A percentile compares a stretch with the other conserved stretches of the same genome.
These are phyloP conservation scores for Carassius auratus DNA, from an alignment of 2,113 vertebrate species.

Conservation along the genomic window DNA sequence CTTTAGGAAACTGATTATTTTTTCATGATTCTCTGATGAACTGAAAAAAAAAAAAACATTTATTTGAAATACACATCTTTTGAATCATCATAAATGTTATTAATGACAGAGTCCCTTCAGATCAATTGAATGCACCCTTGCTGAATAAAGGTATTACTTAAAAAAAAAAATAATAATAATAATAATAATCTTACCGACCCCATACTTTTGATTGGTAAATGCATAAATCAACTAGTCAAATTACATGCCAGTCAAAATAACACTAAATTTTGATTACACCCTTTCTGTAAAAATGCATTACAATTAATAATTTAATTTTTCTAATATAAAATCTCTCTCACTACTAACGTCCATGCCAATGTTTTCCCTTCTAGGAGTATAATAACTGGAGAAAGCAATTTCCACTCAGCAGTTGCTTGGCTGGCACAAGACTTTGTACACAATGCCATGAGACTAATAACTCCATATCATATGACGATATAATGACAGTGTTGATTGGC, in stretches of 20 bases:
- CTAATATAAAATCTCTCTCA: not conserved
- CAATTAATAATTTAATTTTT: not conserved
- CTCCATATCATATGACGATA: not conserved
- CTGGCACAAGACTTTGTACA: not conserved
- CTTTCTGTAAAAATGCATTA: not conserved
- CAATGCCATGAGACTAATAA: not conserved
- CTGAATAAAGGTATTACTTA: not conserved
- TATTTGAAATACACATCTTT: too few species aligned
- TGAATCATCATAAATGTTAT: not conserved
- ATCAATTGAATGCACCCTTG: not conserved
- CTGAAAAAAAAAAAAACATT: not conserved
- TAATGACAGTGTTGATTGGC: too few species aligned
- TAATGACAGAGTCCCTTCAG: not conserved
- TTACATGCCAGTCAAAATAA: not conserved
- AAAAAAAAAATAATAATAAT: too few species aligned
- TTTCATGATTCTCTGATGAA: not conserved
- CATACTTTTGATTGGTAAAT: not conserved
- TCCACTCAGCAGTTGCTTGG: not conserved
- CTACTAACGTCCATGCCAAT: not conserved
- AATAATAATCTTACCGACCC: too few species aligned
- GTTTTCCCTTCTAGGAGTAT: not conserved
- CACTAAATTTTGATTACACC: not conserved
- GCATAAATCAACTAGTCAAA: not conserved
- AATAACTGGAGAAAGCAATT: not conserved
- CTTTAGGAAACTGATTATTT: too few species aligned